Percentiles rank a stretch among this genome's conserved stretches.
phyloP scores from a whole-genome alignment of 2,113 vertebrate genomes.

The Grammomys surdaster region DNA sequence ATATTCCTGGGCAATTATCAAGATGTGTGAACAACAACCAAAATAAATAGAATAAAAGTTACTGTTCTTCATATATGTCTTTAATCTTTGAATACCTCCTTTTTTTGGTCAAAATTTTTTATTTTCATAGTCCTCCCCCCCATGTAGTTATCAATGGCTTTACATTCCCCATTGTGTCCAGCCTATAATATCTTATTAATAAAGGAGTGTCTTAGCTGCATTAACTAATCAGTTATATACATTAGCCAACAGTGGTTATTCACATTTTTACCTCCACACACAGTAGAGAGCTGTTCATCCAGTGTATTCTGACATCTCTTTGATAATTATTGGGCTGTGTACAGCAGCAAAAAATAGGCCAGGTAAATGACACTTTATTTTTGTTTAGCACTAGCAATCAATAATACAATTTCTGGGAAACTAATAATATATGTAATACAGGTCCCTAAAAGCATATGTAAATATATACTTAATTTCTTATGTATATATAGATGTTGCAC shows the following conservation, averaged over 20 bases:
- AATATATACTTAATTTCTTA: background rate
- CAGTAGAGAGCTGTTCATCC: background rate
- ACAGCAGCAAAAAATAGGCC: background rate
- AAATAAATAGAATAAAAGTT: background rate
- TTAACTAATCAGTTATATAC: background rate
- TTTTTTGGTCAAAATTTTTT: background rate
- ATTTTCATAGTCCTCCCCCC: background rate
- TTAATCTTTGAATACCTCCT: background rate
- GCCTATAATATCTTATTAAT: background rate
- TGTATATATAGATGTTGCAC: background rate
- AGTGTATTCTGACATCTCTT: background rate
- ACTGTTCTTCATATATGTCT: background rate
- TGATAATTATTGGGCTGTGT: background rate
- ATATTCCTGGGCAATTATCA: background rate
- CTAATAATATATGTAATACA: background rate
- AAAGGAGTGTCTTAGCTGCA: background rate
- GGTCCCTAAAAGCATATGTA: background rate
- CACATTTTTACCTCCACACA: background rate
- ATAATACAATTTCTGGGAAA: background rate
- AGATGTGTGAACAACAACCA: background rate
- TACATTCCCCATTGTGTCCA: background rate
- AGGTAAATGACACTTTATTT: conserved; percentile 14
- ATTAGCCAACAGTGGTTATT: background rate
- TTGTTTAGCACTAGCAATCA: background rate
- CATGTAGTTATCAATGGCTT: background rate